A percentile compares a stretch with the other conserved stretches of the same genome.
Conservation (phyloP, 1,140 invertebrate species). For the Limonius californicus region DNA sequence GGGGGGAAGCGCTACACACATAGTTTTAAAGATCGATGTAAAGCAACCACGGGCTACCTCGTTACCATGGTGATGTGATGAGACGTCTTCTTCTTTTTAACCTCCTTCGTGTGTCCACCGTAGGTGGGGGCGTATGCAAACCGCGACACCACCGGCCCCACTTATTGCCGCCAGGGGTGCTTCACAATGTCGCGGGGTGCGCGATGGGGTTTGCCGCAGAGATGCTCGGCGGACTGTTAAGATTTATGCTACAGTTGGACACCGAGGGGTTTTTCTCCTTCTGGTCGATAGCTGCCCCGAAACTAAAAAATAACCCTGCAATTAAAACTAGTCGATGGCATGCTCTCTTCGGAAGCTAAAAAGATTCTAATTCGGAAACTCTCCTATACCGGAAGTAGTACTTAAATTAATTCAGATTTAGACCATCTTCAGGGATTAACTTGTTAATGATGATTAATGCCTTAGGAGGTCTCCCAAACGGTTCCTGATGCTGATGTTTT, state of each 20-base stretch:
- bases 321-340: no score
- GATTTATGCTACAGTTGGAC: slow-evolving; percentile 1
- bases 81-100: slow-evolving; percentile 50
- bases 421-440: no score
- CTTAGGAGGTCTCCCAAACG: no score
- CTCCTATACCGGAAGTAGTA: no score
- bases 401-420: no score
- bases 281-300: background rate
- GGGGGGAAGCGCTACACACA: slow-evolving; percentile 29
- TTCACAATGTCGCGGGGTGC: background rate
- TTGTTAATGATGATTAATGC: no score
- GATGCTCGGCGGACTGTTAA: slow-evolving; percentile 13
- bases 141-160: slow-evolving; percentile 26
- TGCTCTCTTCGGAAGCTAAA: no score
- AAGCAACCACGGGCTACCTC: slow-evolving; percentile 48
- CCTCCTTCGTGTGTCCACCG: slow-evolving; percentile 45
- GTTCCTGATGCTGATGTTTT: no score
- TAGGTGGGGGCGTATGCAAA: slow-evolving; percentile 29
- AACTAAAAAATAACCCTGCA: background rate
- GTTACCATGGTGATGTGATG: slow-evolving; percentile 50
- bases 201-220: slow-evolving; percentile 14
- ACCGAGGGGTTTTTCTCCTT: background rate
- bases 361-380: no score
- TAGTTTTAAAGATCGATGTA: slow-evolving; percentile 50
- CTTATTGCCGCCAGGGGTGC: slow-evolving; percentile 17